Percentiles rank a stretch among this genome's conserved stretches.
phyloP scores from a whole-genome alignment of 2,797 vertebrate genomes.

The Bovichtus diacanthus region DNA sequence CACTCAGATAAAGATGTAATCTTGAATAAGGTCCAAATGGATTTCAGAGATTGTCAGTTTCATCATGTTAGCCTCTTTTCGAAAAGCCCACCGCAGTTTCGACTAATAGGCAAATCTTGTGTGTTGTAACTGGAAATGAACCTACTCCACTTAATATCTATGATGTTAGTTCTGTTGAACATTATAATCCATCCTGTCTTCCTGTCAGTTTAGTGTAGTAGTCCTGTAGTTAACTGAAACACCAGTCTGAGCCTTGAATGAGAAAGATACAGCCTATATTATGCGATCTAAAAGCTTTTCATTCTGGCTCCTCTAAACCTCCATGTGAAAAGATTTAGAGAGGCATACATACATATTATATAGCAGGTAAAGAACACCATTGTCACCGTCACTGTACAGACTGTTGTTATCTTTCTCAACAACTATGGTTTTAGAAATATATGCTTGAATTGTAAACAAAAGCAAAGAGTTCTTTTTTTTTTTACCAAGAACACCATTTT shows the following conservation, averaged over 20 bases:
- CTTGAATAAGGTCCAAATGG: conserved; percentile 82
- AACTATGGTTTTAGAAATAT: neutral
- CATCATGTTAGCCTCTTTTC: conserved; percentile 81
- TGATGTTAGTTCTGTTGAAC: conserved; percentile 44
- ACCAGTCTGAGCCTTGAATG: conserved; percentile 34
- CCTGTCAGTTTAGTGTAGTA: conserved; percentile 34
- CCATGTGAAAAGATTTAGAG: neutral
- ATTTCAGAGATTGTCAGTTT: conserved; percentile 80
- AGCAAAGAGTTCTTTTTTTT: neutral
- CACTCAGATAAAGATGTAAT: conserved; percentile 81
- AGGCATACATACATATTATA: neutral
- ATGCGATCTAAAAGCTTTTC: conserved; percentile 8
- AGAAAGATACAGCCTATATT: conserved; percentile 12
- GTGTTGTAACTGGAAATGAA: conserved; percentile 61
- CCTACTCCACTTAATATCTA: conserved; percentile 37
- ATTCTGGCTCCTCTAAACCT: conserved; percentile 3
- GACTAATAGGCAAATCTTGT: conserved; percentile 52
- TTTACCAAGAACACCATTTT: neutral
- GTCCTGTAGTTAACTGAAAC: conserved; percentile 40
- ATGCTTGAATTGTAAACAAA: neutral
- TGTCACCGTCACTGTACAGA: neutral
- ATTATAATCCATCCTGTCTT: conserved; percentile 37
- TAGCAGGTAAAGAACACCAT: neutral
- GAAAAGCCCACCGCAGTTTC: conserved; percentile 55
- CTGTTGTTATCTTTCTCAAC: neutral